Base-by-base conservation (phyloP, 1,140 invertebrate genomes). In the Anoplophora glabripennis region DNA sequence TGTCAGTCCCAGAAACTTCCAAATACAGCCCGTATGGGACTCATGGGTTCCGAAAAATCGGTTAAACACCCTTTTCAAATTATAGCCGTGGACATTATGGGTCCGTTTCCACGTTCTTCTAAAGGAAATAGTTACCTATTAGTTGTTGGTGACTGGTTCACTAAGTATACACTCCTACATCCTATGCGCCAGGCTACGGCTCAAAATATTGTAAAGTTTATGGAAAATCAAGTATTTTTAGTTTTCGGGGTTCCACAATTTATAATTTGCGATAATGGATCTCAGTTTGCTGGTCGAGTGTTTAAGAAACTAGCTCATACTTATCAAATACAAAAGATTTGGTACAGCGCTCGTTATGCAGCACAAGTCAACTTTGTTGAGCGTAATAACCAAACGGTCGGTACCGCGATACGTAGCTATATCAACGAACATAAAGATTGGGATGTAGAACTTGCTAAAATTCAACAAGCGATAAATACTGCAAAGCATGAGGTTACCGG, bases 201-300 rank as follows among this genome's bases (percentile, higher is more conserved):
- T 21, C 18, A 35, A 1, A 15, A 10, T 46, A 57, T 64, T 47
- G 37, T 53, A 5, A 42, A 57, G 11, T 48, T 47, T 45, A 1
- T 64, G 36, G 53, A 57, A 53, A 28, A 56, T 10, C 34, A 57
- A 1, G 45, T 64, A 10, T 64, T 64, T 53, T 34, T 64, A 3
- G 35, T 35, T 1, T 61, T 44, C 41, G 62, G 62, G 1, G 53
- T 61, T 36, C 59, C 62, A 7, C 53, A 57, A 14, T 37, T 53
- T 42, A 14, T 61, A 3, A 52, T 64, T 8, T 44, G 46, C 1
- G 65, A 69, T 28, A 71, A 71, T 37, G 69, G 66, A 0, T 58
- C 65, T 1, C 37, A 65, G n/a, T 59, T 66, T 17, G 33, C 54
- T 3, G 45, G 46, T 9, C 21, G 14, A 7, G 38, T 49, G 8